A percentile compares a stretch with the other conserved stretches of the same genome.
Conservation (phyloP, 2,888 invertebrate species). For the Ichneumon xanthorius region DNA sequence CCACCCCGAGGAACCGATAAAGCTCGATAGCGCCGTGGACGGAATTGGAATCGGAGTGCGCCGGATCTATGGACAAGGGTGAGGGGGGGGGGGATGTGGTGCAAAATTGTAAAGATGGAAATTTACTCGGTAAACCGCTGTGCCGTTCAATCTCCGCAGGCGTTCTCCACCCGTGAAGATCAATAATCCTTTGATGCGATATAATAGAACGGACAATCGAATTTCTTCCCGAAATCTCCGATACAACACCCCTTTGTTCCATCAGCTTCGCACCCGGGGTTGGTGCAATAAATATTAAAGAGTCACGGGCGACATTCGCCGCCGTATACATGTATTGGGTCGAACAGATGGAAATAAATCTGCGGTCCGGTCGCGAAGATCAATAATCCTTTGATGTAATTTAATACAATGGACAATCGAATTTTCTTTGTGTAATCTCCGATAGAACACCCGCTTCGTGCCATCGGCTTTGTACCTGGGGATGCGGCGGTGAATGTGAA, state of each 20-base stretch:
- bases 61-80: conserved; percentile 53
- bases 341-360: too few relatives aligned
- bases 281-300: background rate
- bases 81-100: background rate
- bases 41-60: conserved; percentile 57
- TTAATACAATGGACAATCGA: conserved; percentile 10
- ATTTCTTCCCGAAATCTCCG: background rate
- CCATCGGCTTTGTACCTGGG: background rate
- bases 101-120: conserved; percentile 59
- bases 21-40: conserved; percentile 55
- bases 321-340: too few relatives aligned
- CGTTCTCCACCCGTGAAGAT: conserved; percentile 30
- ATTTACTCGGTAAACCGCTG: conserved; percentile 30
- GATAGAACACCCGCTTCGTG: conserved; percentile 13
- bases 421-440: conserved; percentile 1
- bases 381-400: background rate
- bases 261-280: background rate
- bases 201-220: conserved; percentile 11
- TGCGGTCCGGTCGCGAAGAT: conserved; percentile 6
- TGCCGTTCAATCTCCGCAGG: background rate
- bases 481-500: background rate
- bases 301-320: too few relatives aligned
- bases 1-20: conserved; percentile 46
- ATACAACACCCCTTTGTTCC: conserved; percentile 17
- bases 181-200: conserved; percentile 4